Percentiles rank a stretch among this genome's conserved stretches.
phyloP scores from a whole-genome alignment of 2,888 invertebrate genomes.

The Tryphoninae sp. region DNA sequence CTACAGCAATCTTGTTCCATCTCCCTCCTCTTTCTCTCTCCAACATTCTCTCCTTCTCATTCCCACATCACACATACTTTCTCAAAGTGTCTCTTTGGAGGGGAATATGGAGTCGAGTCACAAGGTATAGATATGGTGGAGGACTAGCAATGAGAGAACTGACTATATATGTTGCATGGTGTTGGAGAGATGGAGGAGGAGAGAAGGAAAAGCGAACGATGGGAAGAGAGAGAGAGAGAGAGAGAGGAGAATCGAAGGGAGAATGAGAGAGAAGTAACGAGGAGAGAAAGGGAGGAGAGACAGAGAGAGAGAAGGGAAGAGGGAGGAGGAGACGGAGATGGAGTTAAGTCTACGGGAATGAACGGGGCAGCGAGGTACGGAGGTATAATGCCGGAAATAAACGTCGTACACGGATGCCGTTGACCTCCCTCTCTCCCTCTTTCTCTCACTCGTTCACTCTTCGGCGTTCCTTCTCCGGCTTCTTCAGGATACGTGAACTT shows the following conservation, averaged over 20 bases:
- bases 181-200: neutral
- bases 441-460: constrained; percentile 47
- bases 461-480: constrained; percentile 45
- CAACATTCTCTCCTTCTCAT: neutral
- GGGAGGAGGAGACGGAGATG: constrained; percentile 32
- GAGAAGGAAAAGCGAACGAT: constrained; percentile 10
- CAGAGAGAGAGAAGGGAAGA: constrained; percentile 19
- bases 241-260: constrained; percentile 33
- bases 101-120: constrained; percentile 28
- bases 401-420: constrained; percentile 75
- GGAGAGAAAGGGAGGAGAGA: constrained; percentile 7
- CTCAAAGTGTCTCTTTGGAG: constrained; percentile 2
- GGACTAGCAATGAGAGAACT: constrained; percentile 25
- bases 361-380: constrained; percentile 63
- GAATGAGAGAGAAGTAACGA: constrained; percentile 20
- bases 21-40: constrained; percentile 11
- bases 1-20: constrained; percentile 31
- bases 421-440: constrained; percentile 71
- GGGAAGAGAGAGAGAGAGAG: constrained; percentile 38
- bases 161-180: constrained; percentile 4
- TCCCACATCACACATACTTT: neutral
- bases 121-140: constrained; percentile 17
- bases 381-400: constrained; percentile 79
- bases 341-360: constrained; percentile 25
- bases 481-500: constrained; percentile 53